phyloP scores from a whole-genome alignment of 2,888 invertebrate species.

The Trimorus sp. region DNA sequence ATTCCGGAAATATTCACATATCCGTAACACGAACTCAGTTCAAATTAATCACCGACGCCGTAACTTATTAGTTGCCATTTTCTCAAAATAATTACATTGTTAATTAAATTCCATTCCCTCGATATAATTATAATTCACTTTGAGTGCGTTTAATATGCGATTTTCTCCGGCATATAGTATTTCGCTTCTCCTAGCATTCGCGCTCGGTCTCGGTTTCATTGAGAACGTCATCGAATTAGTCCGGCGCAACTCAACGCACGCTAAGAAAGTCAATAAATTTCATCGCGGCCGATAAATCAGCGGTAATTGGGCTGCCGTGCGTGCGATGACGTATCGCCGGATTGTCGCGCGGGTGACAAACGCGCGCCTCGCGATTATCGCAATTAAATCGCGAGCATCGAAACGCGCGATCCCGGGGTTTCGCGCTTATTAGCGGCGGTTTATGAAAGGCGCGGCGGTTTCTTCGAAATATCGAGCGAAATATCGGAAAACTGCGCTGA shows the following conservation, averaged over 20 bases:
- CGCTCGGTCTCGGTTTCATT: too few species aligned
- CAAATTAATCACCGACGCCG: too few species aligned
- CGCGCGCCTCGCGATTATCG: slow-evolving; percentile 26
- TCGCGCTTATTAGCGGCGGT: slow-evolving; percentile 57
- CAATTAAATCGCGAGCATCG: slow-evolving; percentile 31
- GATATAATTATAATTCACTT: too few species aligned
- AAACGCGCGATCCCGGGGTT: slow-evolving; percentile 31
- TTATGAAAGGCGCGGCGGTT: slow-evolving; percentile 59
- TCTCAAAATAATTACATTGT: not conserved
- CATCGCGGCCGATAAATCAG: slow-evolving; percentile 23
- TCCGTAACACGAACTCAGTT: too few species aligned
- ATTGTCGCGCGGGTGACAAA: slow-evolving; percentile 25
- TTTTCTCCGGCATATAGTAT: too few species aligned
- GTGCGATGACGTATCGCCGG: slow-evolving; percentile 24
- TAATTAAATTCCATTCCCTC: not conserved
- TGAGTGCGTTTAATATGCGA: too few species aligned
- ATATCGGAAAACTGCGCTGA: slow-evolving; percentile 64
- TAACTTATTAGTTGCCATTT: too few species aligned
- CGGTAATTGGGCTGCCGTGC: slow-evolving; percentile 17
- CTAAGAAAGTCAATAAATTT: slow-evolving; percentile 14
- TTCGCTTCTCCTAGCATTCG: too few species aligned
- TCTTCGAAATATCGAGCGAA: slow-evolving; percentile 62
- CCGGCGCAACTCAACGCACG: not conserved
- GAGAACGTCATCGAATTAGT: not conserved
- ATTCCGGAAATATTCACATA: too few species aligned